These are phyloP conservation scores for Coendou prehensilis DNA, from an alignment of 2,797 vertebrate species.

Conservation along the genomic window DNA sequence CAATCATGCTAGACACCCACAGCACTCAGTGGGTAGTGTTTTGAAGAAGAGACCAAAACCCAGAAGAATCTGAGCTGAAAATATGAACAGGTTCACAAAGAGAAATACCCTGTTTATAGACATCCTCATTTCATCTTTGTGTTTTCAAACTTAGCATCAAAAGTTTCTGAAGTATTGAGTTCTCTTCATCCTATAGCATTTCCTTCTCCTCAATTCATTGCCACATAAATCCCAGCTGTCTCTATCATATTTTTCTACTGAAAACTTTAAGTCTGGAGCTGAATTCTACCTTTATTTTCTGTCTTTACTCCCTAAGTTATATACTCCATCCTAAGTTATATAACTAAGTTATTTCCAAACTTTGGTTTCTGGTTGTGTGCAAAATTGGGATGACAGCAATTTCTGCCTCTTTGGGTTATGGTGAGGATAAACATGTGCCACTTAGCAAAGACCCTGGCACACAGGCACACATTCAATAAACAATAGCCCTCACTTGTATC, in stretches of 20 bases:
- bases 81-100: constrained; percentile 31
- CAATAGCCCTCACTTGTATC: not conserved
- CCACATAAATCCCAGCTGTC: not conserved
- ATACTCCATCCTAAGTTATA: not conserved
- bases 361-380: not conserved
- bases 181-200: not conserved
- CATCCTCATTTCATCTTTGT: not conserved
- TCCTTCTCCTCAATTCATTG: not conserved
- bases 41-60: constrained; percentile 16
- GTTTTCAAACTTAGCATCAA: constrained; percentile 18
- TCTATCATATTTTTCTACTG: constrained; percentile 59
- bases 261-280: constrained; percentile 32
- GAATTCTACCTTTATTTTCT: constrained; percentile 33
- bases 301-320: not conserved
- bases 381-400: constrained; percentile 33
- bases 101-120: not conserved
- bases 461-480: not conserved
- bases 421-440: not conserved
- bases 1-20: not conserved
- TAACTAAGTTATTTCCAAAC: constrained; percentile 32
- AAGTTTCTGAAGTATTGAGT: constrained; percentile 40
- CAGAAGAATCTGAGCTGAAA: constrained; percentile 58
- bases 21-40: not conserved
- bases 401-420: not conserved
- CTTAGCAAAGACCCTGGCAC: constrained; percentile 15